phyloP scores from a whole-genome alignment of 2,888 invertebrate species.

The Malthinus seriepunctatus region DNA sequence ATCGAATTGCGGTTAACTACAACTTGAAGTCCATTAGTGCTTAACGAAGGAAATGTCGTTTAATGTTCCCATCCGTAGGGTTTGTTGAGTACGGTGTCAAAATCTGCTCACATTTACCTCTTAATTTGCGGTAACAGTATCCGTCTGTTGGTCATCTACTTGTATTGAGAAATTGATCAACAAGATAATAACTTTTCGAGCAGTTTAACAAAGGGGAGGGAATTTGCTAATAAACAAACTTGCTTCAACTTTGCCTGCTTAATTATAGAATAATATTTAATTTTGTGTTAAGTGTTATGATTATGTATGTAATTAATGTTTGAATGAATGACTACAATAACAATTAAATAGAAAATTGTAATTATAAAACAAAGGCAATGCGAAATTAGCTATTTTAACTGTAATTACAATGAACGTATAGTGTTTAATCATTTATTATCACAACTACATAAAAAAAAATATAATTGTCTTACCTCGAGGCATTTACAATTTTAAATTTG shows the following conservation, averaged over 20 bases:
- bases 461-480: no score
- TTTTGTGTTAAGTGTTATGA: neutral
- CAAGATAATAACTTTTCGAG: conserved; percentile 4
- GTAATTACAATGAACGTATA: no score
- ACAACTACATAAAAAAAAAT: no score
- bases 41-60: conserved; percentile 21
- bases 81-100: conserved; percentile 21
- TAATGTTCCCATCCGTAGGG: conserved; percentile 22
- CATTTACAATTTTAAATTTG: no score
- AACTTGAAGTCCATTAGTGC: conserved; percentile 21
- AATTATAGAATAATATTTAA: neutral
- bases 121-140: conserved; percentile 25
- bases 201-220: neutral
- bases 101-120: conserved; percentile 23
- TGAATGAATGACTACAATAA: neutral
- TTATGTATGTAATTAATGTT: conserved; percentile 1
- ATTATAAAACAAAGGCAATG: conserved; percentile 1
- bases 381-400: neutral
- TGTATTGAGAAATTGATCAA: conserved; percentile 11
- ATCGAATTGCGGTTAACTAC: conserved; percentile 17
- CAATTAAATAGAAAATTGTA: conserved; percentile 5
- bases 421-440: no score
- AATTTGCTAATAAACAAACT: neutral
- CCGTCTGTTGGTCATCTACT: conserved; percentile 16
- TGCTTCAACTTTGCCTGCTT: no score